A percentile compares a stretch with the other conserved stretches of the same genome.
Evolutionary conservation across 2,888 invertebrate genomes (phyloP).

Genomic region (Caenorhabditis doughertyi): DNA sequence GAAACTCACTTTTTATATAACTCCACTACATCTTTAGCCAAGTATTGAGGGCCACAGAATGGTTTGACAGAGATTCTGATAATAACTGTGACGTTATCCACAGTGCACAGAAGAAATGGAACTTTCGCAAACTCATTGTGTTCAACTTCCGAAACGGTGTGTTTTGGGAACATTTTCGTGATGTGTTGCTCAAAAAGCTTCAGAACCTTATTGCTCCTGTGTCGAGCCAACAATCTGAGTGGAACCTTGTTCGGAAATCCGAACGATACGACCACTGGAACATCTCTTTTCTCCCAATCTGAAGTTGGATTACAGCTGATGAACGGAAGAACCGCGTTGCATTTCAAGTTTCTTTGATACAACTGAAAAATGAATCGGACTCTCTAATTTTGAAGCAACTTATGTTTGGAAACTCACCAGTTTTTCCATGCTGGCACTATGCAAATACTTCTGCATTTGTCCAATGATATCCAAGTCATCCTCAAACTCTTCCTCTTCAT

Average conservation of each 20-base stretch:
- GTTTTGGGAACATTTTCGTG: not conserved
- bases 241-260: constrained; percentile 39
- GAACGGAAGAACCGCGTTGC: constrained; percentile 42
- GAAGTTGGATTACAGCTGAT: constrained; percentile 16
- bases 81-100: constrained; percentile 32
- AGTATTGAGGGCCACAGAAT: constrained; percentile 27
- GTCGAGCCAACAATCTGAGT: not conserved
- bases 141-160: constrained; percentile 11
- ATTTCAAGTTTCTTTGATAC: not conserved
- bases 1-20: constrained; percentile 16
- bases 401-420: too few relatives aligned
- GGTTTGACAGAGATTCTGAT: constrained; percentile 48
- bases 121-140: constrained; percentile 22
- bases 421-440: not conserved
- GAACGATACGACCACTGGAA: constrained; percentile 30
- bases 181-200: not conserved
- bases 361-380: constrained; percentile 17
- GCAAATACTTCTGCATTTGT: constrained; percentile 12
- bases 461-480: constrained; percentile 28
- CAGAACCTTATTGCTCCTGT: constrained; percentile 29
- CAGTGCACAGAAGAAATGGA: constrained; percentile 27
- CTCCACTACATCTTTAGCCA: constrained; percentile 32
- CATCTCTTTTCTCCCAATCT: constrained; percentile 45
- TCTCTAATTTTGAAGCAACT: not conserved
- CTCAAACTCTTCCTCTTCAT: not conserved